Conservation (phyloP, 2,113 vertebrate species). For the Camelus bactrianus region DNA sequence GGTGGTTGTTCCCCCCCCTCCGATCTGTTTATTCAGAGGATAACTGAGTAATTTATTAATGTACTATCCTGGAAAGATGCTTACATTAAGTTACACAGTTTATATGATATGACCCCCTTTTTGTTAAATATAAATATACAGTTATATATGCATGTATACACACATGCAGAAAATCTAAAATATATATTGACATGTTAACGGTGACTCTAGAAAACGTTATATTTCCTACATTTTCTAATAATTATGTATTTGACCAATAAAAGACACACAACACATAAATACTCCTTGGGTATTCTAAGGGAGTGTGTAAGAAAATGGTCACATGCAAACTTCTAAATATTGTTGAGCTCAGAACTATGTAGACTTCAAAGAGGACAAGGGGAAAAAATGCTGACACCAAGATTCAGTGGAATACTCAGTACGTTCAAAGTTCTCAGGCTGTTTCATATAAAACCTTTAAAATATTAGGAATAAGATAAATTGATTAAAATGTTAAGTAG, state of each 20-base stretch:
- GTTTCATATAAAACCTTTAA: conserved; percentile 18
- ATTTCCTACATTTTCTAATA: background rate
- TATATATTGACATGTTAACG: background rate
- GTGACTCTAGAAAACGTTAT: background rate
- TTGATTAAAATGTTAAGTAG: background rate
- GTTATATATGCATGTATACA: background rate
- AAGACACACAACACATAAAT: background rate
- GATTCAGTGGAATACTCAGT: background rate
- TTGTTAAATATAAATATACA: background rate
- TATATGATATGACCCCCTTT: background rate
- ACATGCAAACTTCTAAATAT: background rate
- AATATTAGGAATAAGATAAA: background rate
- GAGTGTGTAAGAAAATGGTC: background rate
- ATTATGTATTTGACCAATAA: background rate
- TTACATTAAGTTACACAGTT: background rate
- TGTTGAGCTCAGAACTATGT: background rate
- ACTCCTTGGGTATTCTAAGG: background rate
- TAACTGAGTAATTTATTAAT: background rate
- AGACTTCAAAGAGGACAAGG: background rate
- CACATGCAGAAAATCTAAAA: background rate
- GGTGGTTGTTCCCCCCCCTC: background rate
- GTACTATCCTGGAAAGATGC: background rate
- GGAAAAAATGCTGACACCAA: background rate
- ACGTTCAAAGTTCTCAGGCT: background rate
- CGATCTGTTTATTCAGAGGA: background rate